Evolutionary conservation across 2,113 vertebrate genomes (phyloP).

Genomic region (Epinephelus moara): DNA sequence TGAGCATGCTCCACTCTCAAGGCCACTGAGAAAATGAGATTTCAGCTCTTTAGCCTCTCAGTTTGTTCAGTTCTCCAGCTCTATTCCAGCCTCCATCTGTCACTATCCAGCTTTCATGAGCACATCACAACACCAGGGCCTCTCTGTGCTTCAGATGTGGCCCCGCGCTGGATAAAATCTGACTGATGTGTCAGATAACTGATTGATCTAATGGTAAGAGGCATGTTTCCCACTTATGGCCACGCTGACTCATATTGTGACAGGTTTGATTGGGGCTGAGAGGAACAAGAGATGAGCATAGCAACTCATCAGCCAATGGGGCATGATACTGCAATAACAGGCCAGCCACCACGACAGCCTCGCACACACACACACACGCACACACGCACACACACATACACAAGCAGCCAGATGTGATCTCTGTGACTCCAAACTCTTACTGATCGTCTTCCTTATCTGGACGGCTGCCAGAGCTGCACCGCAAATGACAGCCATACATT

Average conservation of each 20-base stretch:
- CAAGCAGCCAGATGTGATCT: constrained; percentile 49
- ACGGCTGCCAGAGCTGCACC: constrained; percentile 29
- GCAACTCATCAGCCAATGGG: constrained; percentile 82
- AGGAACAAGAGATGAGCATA: constrained; percentile 74
- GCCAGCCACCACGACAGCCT: constrained; percentile 5
- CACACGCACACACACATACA: constrained; percentile 7
- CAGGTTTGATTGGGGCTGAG: constrained; percentile 65
- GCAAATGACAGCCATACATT: constrained; percentile 49
- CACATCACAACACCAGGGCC: constrained; percentile 21
- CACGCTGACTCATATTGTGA: constrained; percentile 67
- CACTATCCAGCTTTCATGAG: constrained; percentile 32
- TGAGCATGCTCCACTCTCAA: constrained; percentile 78
- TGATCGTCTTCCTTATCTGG: constrained; percentile 48
- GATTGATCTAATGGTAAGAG: constrained; percentile 56
- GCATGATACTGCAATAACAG: constrained; percentile 71
- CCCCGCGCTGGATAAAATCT: constrained; percentile 19
- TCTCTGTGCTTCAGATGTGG: constrained; percentile 30
- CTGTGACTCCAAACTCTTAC: constrained; percentile 42
- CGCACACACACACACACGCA: constrained; percentile 21
- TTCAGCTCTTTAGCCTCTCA: constrained; percentile 60
- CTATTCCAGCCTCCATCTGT: constrained; percentile 48
- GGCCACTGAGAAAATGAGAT: constrained; percentile 72
- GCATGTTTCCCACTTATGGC: constrained; percentile 54
- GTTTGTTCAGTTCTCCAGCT: constrained; percentile 52
- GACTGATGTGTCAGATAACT: constrained; percentile 46